Evolutionary conservation across 2,113 vertebrate genomes (phyloP).

Genomic region (Odontesthes bonariensis): DNA sequence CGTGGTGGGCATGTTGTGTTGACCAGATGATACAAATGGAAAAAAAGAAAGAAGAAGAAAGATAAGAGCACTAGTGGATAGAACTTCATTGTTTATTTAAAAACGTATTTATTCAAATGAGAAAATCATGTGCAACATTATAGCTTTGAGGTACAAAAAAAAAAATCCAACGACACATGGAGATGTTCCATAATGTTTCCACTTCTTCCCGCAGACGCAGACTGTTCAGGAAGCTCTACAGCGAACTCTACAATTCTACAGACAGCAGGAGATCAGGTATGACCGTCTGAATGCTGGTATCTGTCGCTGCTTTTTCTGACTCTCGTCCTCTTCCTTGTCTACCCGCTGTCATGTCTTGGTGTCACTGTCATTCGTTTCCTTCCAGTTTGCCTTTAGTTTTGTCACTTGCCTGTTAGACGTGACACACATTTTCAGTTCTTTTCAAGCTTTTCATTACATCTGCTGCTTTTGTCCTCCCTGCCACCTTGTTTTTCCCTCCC

Average conservation of each 20-base stretch:
- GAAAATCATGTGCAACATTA: no score
- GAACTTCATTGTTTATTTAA: no score
- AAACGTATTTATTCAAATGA: no score
- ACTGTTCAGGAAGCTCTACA: conserved; percentile 94
- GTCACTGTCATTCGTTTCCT: conserved; percentile 23
- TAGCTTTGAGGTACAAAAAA: no score
- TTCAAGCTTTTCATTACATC: conserved; percentile 3
- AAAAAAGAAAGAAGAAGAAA: no score
- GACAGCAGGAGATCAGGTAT: conserved; percentile 93
- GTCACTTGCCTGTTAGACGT: conserved; percentile 36
- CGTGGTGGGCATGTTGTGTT: no score
- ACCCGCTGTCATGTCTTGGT: conserved; percentile 8
- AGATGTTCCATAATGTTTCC: conserved; percentile 4
- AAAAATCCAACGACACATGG: no score
- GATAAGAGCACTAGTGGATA: no score
- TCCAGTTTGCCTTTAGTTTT: conserved; percentile 17
- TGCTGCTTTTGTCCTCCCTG: conserved; percentile 3
- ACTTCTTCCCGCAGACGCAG: conserved; percentile 85
- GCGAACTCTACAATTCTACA: conserved; percentile 92
- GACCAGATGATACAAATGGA: no score
- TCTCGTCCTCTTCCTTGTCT: conserved; percentile 7
- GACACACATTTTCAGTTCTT: conserved; percentile 34
- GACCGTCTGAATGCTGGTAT: conserved; percentile 10
- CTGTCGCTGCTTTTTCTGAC: not conserved
- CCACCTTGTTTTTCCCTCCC: not conserved